A percentile compares a stretch with the other conserved stretches of the same genome.
phyloP scores from a whole-genome alignment of 2,113 vertebrate species.

The Muscicapa adusta region DNA sequence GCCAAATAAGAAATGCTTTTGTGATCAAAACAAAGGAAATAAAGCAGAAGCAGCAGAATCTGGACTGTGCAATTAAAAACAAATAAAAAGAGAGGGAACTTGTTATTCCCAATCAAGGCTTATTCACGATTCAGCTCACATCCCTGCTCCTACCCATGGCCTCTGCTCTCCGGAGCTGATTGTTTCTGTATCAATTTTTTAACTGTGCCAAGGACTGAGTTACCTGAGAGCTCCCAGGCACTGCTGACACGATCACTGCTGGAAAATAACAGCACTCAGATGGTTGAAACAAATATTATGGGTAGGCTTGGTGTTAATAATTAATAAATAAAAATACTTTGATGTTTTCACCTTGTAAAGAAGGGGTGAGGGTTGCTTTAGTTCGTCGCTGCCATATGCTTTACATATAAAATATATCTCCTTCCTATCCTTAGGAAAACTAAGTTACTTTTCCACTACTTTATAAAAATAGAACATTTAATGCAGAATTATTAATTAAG shows the following conservation, averaged over 20 bases:
- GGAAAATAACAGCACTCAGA: neutral
- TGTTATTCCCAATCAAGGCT: neutral
- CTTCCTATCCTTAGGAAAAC: neutral
- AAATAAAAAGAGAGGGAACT: neutral
- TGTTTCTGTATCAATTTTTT: neutral
- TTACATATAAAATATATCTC: neutral
- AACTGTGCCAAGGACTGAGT: neutral
- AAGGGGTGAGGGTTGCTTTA: neutral
- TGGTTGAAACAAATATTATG: neutral
- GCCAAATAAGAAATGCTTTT: neutral
- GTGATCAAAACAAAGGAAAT: neutral
- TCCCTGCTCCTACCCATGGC: neutral
- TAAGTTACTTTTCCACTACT: neutral
- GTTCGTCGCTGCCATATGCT: neutral
- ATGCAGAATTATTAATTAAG: neutral
- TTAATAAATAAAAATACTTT: neutral
- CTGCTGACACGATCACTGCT: neutral
- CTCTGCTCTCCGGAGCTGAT: neutral
- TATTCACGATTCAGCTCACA: neutral
- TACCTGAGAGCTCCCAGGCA: conserved; percentile 15
- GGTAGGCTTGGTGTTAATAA: neutral
- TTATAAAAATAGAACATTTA: neutral
- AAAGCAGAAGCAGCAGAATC: neutral
- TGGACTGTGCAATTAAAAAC: neutral
- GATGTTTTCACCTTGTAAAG: neutral